Base-by-base conservation (phyloP, 2,888 invertebrate species). In the Callyntrura guangdongensis region DNA sequence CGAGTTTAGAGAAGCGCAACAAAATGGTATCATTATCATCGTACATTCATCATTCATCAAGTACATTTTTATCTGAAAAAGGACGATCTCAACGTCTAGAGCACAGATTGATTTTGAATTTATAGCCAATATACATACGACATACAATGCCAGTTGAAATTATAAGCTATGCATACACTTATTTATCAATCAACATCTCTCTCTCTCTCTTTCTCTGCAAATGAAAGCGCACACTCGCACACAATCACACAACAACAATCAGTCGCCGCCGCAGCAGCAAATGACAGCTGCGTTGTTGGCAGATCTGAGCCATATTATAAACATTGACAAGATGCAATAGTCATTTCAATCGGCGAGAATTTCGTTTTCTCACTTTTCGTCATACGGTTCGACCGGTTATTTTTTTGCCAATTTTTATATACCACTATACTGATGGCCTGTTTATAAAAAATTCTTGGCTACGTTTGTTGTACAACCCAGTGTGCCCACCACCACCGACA, bases 51-150 rank as follows among this genome's bases (percentile, higher is more conserved):
- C 45, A 69, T 11, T n/a, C n/a, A 17, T 12, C 25, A 27, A 17
- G 8, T 67, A 27, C 25, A 67, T 67, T 4, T 67, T 69, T 69
- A n/a, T n/a, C n/a, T n/a, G n/a, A 69, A 61, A 61, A 61, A 61
- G 17, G 59, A 5, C 59, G 59, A 6, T 59, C 59, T 59, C 59
- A 17, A 12, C n/a, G 69, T 69, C 27, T 36, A 6, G 69, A 36
- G n/a, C 45, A 69, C 12, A 17, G 69, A 69, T 69, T 69, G 69
- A 69, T 69, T 69, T 69, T 36, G 27, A 36, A 69, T 69, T 69
- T 69, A 45, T 69, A 36, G 45, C 17, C 36, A 36, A 36, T 69
- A 69, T 69, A 12, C 69, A 25, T n/a, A 36, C 36, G 17, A n/a
- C 69, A 64, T 64, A 64, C 64, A 20, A 64, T n/a, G n/a, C n/a